Percentiles rank a stretch among this genome's conserved stretches.
phyloP scores from a whole-genome alignment of 2,797 vertebrate species.

The Rhincodon typus region DNA sequence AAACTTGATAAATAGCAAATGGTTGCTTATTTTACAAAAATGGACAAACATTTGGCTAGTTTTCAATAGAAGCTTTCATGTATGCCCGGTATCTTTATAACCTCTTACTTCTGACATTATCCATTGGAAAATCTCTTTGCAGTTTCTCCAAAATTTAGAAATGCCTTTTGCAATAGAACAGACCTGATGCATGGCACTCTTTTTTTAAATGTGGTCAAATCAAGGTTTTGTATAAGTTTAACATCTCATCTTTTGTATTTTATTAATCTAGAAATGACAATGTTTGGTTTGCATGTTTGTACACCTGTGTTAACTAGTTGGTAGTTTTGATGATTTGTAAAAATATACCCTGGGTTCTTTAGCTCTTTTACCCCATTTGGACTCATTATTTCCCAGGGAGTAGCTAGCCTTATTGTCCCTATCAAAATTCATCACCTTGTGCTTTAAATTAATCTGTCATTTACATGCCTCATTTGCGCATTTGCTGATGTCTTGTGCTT shows the following conservation, averaged over 20 bases:
- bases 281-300: neutral
- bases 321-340: neutral
- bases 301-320: neutral
- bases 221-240: neutral
- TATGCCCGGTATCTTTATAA: neutral
- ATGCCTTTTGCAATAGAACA: neutral
- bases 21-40: too few relatives aligned
- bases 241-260: neutral
- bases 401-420: neutral
- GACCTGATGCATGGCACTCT: neutral
- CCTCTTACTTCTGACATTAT: neutral
- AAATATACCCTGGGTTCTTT: neutral
- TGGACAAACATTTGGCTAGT: too few relatives aligned
- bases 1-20: too few relatives aligned
- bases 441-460: neutral
- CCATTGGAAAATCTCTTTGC: neutral
- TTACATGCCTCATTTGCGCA: neutral
- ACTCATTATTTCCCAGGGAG: neutral
- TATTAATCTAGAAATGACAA: neutral
- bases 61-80: too few relatives aligned
- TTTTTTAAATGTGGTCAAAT: neutral
- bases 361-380: neutral
- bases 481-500: neutral
- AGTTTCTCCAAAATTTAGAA: neutral
- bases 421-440: neutral